Evolutionary conservation across 2,888 invertebrate species (phyloP).

Genomic region (Eulithis prunata): DNA sequence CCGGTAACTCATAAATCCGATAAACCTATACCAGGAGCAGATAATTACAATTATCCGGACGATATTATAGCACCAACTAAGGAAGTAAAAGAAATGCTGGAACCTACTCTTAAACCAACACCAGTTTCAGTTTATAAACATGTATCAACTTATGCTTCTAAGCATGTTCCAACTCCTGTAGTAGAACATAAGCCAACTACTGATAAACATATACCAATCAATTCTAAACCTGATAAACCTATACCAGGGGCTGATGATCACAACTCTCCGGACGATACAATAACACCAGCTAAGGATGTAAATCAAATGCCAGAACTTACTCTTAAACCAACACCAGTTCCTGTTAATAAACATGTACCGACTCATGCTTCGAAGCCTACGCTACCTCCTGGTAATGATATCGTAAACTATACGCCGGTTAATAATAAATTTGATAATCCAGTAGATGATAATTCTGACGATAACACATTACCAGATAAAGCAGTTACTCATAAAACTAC

Average conservation of each 20-base stretch:
- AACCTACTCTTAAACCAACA: background rate
- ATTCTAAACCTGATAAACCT: background rate
- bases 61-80: background rate
- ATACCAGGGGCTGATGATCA: background rate
- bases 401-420: background rate
- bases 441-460: background rate
- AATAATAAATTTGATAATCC: too few species aligned
- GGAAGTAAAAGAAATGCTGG: background rate
- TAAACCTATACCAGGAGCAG: background rate
- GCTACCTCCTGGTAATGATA: background rate
- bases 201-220: background rate
- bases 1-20: too few species aligned
- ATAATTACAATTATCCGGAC: background rate
- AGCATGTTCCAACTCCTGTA: background rate
- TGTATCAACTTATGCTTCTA: background rate
- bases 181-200: background rate
- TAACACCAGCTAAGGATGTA: background rate
- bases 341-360: background rate
- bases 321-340: background rate
- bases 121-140: background rate
- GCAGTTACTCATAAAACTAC: too few species aligned
- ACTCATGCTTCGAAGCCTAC: background rate
- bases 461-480: background rate
- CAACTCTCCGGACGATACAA: background rate
- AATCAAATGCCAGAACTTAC: background rate